Conservation (phyloP, 2,888 invertebrate genomes). For the Idaea aversata region DNA sequence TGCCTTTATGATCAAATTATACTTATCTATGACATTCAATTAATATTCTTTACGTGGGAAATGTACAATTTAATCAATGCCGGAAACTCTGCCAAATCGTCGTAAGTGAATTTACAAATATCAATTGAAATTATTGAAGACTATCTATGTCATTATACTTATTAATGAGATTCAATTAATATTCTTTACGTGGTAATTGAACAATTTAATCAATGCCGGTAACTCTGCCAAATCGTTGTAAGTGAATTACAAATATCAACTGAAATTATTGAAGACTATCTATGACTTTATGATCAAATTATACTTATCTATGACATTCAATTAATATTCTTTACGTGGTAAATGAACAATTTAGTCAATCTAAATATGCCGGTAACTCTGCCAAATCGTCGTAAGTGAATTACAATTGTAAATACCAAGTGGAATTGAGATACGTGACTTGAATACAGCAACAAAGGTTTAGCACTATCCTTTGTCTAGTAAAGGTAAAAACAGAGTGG, state of each 20-base stretch:
- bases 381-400: slow-evolving; percentile 29
- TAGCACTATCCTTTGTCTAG: background rate
- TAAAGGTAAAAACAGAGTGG: background rate
- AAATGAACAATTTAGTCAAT: slow-evolving; percentile 17
- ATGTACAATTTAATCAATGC: slow-evolving; percentile 16
- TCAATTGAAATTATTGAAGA: slow-evolving; percentile 4
- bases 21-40: background rate
- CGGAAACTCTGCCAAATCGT: slow-evolving; percentile 27
- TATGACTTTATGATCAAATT: too few relatives aligned
- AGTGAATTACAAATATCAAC: slow-evolving; percentile 2
- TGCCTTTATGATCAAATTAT: too few relatives aligned
- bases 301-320: background rate
- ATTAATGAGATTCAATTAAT: slow-evolving; percentile 3
- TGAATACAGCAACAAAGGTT: background rate
- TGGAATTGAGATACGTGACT: slow-evolving; percentile 12
- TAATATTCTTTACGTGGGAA: slow-evolving; percentile 11
- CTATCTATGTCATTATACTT: too few relatives aligned
- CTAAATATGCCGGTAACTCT: slow-evolving; percentile 17
- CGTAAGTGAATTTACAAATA: slow-evolving; percentile 29
- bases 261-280: too few relatives aligned
- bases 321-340: slow-evolving; percentile 13
- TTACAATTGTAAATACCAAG: slow-evolving; percentile 30
- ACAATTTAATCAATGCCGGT: slow-evolving; percentile 19
- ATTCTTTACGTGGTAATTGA: slow-evolving; percentile 9
- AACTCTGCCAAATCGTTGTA: slow-evolving; percentile 27